Evolutionary conservation across 2,888 invertebrate genomes (phyloP), one percentile per base, ranked within the genome.

Genomic region (Meta bourneti): DNA sequence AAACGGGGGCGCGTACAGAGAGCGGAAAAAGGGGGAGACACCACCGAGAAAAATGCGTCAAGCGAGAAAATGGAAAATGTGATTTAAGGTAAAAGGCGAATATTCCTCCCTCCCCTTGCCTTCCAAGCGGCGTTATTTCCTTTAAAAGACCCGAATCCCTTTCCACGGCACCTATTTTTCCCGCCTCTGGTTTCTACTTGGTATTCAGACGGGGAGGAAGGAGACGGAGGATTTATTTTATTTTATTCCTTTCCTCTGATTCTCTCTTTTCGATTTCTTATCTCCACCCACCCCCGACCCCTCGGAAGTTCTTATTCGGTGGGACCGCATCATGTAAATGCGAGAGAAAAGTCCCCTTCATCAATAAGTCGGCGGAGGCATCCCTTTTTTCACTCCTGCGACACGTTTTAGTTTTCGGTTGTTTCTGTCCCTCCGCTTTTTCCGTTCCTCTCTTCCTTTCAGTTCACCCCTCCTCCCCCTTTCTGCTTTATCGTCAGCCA

Each of bases 151-250:
- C 81, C 81, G 87, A 34, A 20, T 54, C 79, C 48, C 54, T 88
- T 88, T 88, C 88, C 88, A 81, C 88, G 74, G 80, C 80, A 88
- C 88, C 88, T 88, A 88, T 88, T 81, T 83, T 88, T 81, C 74
- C 81, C 88, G 87, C 80, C 87, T 80, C 20, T 54, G 75, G n/a
- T 49, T 69, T 52, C 77, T 51, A 85, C 84, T 85, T 85, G 84
- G 75, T 85, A 85, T 85, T 75, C 84, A 34, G 20, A 61, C 75
- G 61, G 51, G 84, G 61, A 77, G 48, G 34, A 34, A 34, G 34
- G 34, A 34, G 34, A 34, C 34, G 52, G 49, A 48, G 72, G 52
- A 85, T 78, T 83, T 78, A 86, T 86, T 70, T 86, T 78, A 61
- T 86, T 86, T 79, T 78, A 20, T 70, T 78, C 49, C 34, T 34